phyloP scores from a whole-genome alignment of 2,113 vertebrate genomes.

The Brachionichthys hirsutus region DNA sequence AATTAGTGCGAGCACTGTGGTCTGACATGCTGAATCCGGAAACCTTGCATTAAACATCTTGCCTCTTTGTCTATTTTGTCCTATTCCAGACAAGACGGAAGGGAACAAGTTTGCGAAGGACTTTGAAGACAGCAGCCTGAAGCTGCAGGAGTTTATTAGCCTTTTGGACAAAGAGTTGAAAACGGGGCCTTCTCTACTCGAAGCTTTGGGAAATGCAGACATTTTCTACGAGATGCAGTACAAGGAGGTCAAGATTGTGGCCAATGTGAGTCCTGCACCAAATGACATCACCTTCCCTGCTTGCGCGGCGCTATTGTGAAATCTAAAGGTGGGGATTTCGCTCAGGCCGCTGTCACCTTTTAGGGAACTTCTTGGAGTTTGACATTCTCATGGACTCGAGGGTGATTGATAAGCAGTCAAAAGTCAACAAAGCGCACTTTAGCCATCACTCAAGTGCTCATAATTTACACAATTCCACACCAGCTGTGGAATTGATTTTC shows the following conservation, averaged over 20 bases:
- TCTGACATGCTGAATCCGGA: not conserved
- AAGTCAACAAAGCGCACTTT: too few species aligned
- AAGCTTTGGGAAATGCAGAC: slow-evolving; percentile 91
- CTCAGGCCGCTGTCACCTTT: too few species aligned
- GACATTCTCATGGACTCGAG: too few species aligned
- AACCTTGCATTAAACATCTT: not conserved
- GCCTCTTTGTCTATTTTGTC: not conserved
- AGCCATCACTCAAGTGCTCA: too few species aligned
- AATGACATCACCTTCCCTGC: not conserved
- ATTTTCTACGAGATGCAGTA: slow-evolving; percentile 98
- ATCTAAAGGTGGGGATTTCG: not conserved
- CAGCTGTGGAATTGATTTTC: too few species aligned
- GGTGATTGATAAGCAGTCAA: too few species aligned
- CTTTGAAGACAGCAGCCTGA: slow-evolving; percentile 93
- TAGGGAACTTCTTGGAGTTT: too few species aligned
- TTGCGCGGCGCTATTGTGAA: not conserved
- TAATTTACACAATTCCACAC: too few species aligned
- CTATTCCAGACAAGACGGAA: slow-evolving; percentile 88
- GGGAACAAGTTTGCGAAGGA: slow-evolving; percentile 97
- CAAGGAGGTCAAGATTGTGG: slow-evolving; percentile 97
- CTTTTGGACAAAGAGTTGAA: slow-evolving; percentile 91
- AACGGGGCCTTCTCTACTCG: slow-evolving; percentile 84
- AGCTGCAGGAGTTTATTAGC: slow-evolving; percentile 92
- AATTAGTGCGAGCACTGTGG: too few species aligned
- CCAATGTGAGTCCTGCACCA: slow-evolving; percentile 85